Evolutionary conservation across 2,888 invertebrate species (phyloP).

Genomic region (Parthenolecanium corni): DNA sequence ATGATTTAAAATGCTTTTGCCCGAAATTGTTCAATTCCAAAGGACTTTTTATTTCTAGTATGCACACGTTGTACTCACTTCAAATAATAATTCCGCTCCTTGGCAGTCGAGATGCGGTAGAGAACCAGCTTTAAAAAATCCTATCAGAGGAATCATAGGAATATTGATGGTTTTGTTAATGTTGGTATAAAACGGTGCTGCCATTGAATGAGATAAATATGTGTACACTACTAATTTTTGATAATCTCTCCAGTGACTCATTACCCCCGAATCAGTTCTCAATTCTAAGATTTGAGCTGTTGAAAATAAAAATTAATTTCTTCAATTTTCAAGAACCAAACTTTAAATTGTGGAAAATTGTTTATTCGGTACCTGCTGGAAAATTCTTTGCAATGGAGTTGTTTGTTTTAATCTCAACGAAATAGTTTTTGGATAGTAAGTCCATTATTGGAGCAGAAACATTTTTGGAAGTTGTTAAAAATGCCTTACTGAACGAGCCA

Average conservation of each 20-base stretch:
- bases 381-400: slow-evolving; percentile 10
- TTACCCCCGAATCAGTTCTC: slow-evolving; percentile 36
- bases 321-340: too few species aligned
- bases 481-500: slow-evolving; percentile 36
- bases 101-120: slow-evolving; percentile 33
- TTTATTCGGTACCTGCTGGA: not conserved
- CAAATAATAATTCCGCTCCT: slow-evolving; percentile 35
- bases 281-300: slow-evolving; percentile 34
- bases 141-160: slow-evolving; percentile 37
- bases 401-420: slow-evolving; percentile 34
- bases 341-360: too few species aligned
- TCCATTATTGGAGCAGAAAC: slow-evolving; percentile 34
- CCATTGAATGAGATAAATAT: slow-evolving; percentile 36
- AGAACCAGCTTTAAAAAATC: slow-evolving; percentile 35
- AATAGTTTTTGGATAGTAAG: slow-evolving; percentile 35
- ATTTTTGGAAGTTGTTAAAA: slow-evolving; percentile 33
- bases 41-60: too few species aligned
- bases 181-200: slow-evolving; percentile 34
- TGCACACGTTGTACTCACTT: too few species aligned
- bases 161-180: slow-evolving; percentile 33
- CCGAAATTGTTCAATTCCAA: too few species aligned
- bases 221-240: slow-evolving; percentile 36
- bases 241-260: slow-evolving; percentile 37
- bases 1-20: too few species aligned
- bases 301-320: slow-evolving; percentile 5